These are phyloP conservation scores for Zaprionus ornatus DNA, from an alignment of 1,140 invertebrate genomes.

Conservation along the genomic window DNA sequence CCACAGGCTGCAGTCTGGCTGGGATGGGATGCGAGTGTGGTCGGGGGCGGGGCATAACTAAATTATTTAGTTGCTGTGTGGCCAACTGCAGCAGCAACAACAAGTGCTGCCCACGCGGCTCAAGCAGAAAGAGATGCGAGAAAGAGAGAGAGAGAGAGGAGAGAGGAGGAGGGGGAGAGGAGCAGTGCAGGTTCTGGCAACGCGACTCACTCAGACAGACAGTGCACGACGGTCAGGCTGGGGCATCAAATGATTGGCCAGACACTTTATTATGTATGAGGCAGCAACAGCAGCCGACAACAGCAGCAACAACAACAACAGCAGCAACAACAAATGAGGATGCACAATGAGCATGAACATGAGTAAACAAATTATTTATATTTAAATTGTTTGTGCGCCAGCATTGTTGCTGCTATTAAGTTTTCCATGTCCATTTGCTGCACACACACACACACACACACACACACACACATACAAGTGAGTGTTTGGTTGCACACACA, in stretches of 20 bases:
- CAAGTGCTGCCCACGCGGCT: slow-evolving; percentile 36
- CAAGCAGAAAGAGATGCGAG: background rate
- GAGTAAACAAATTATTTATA: slow-evolving; percentile 81
- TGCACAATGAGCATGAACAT: slow-evolving; percentile 78
- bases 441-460: slow-evolving; percentile 35
- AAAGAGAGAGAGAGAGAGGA: background rate
- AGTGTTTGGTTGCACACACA: background rate
- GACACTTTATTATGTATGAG: slow-evolving; percentile 81
- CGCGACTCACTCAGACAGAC: slow-evolving; percentile 64
- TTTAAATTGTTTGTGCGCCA: slow-evolving; percentile 77
- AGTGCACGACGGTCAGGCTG: slow-evolving; percentile 27
- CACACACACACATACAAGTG: background rate
- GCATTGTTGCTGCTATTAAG: slow-evolving; percentile 63
- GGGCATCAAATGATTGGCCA: slow-evolving; percentile 78
- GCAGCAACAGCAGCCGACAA: slow-evolving; percentile 32
- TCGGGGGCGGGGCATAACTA: slow-evolving; percentile 61
- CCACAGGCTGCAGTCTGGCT: background rate
- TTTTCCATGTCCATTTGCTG: slow-evolving; percentile 57
- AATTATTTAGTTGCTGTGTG: slow-evolving; percentile 76
- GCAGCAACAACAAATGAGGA: slow-evolving; percentile 49
- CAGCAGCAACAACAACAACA: slow-evolving; percentile 46
- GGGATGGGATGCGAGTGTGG: slow-evolving; percentile 10
- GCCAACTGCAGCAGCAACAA: slow-evolving; percentile 46
- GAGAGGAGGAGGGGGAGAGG: background rate
- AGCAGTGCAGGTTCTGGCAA: slow-evolving; percentile 22